Base-by-base conservation (phyloP, 2,113 vertebrate species). In the Salvelinus alpinus region DNA sequence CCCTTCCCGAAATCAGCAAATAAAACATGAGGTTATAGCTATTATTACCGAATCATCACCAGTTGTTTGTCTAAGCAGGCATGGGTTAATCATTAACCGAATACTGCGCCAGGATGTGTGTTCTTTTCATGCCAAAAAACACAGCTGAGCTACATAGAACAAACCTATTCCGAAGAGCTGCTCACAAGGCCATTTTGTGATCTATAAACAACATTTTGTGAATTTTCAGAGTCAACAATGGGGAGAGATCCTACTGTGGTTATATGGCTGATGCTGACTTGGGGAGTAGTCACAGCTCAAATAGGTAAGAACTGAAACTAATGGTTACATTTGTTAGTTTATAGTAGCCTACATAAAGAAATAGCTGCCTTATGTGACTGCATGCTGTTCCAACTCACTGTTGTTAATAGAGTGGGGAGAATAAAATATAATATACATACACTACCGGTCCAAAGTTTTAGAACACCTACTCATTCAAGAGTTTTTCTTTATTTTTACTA, bases 201-300 rank as follows among this genome's bases (percentile, higher is more conserved):
- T 44, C 38, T 44, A 44, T 12, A 44, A 44, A 44, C 38, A 44
- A 44, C 9, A 44, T 44, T 44, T 44, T 25, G 4, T 44, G 38
- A 2, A 44, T 44, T 69, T 44, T 12, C 38, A 34, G 25, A n/a
- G 57, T 65, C 4, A 79, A 74, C 76, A 11, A 93, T 91, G 90
- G 78, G 18, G 1, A 87, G 69, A 57, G 4, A 44, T 0, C 9
- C 0, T 44, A 11, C 24, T 3, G 27, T 22, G 31, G 24, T 70
- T 75, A 77, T 54, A 68, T 87, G 81, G 69, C 51, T 91, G 64
- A 6, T 90, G 54, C 59, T 91, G 12, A 66, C 34, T 0, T 22
- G 79, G 0, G 86, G 72, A 60, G 57, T 22, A 0, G 88, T 29
- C 4, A 38, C 73, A 16, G 86, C 90, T 5, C 91, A 92, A 84